Evolutionary conservation across 2,797 vertebrate species (phyloP).

Genomic region (Danio tinwini): DNA sequence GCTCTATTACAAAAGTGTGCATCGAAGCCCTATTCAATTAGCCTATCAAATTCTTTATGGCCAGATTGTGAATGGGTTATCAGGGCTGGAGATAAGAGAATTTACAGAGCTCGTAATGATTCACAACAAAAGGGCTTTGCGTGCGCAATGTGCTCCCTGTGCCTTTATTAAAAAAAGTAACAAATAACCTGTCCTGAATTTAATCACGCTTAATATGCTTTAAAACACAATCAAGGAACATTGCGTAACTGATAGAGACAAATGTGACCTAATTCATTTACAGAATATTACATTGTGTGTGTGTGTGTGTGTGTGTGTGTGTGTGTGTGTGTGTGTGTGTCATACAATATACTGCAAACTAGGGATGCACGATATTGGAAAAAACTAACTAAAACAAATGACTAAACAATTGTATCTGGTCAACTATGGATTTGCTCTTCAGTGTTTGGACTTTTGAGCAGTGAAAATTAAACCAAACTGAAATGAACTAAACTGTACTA

Average conservation of each 20-base stretch:
- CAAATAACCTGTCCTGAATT: background rate
- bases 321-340: background rate
- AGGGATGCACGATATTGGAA: no score
- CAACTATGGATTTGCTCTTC: no score
- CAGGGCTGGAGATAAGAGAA: conserved; percentile 55
- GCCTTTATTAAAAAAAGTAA: conserved; percentile 21
- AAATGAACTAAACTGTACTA: no score
- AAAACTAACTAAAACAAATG: no score
- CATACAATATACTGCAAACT: background rate
- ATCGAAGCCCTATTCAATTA: conserved; percentile 63
- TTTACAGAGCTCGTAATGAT: conserved; percentile 58
- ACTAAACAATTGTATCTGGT: no score
- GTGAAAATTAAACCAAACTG: no score
- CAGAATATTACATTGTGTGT: background rate
- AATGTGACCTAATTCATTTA: conserved; percentile 14
- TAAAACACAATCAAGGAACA: background rate
- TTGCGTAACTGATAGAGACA: background rate
- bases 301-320: no score
- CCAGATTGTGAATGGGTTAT: conserved; percentile 63
- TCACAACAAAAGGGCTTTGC: conserved; percentile 52
- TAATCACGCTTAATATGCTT: conserved; percentile 6
- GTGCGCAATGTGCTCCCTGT: conserved; percentile 20
- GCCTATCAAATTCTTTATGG: conserved; percentile 66
- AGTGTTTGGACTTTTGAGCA: no score
- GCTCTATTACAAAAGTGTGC: conserved; percentile 62